Evolutionary conservation across 2,888 invertebrate species (phyloP), one percentile per base, ranked within the genome.

Genomic region (Aricia artaxerxes): DNA sequence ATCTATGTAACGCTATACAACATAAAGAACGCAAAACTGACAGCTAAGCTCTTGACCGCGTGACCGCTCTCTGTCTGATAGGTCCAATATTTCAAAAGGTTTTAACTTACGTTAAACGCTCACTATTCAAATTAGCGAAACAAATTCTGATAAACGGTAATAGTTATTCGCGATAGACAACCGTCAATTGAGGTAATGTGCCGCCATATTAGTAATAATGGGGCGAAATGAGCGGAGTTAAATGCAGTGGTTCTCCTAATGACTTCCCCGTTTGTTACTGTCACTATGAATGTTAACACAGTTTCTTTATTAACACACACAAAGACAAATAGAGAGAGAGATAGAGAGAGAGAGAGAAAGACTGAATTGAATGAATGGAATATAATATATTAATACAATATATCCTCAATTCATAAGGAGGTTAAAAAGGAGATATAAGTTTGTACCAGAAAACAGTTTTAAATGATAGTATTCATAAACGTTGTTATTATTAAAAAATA

Each of bases 111-210:
- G 24, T 24, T 24, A 0, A 24, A 57, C 4, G 3, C 57, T 57
- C 4, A 9, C 4, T 31, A 11, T 9, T 61, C 24, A 35, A 69
- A 69, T 31, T 9, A 11, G 11, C 35, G 9, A 3, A 69, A 13
- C 35, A 11, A 69, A 69, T 69, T 11, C 61, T 61, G 11, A 69
- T 69, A 69, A 69, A 69, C 11, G 31, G 9, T 13, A 69, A 31
- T 31, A 31, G 64, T 31, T 31, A 69, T 31, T 69, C 1, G 35
- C 35, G 11, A 69, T 69, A 38, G 35, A 69, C 35, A 69, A 69
- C 69, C 69, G 69, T 69, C 69, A 69, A 69, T 69, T 69, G 69
- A 13, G 69, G 35, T 69, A 69, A 69, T 69, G 13, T 35, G 31
- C 64, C 13, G 69, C 69, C 69, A 16, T 69, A 69, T 69, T 69